Evolutionary conservation across 2,888 invertebrate species (phyloP), one percentile per base, ranked within the genome.

Genomic region (Gnatocerus cornutus): DNA sequence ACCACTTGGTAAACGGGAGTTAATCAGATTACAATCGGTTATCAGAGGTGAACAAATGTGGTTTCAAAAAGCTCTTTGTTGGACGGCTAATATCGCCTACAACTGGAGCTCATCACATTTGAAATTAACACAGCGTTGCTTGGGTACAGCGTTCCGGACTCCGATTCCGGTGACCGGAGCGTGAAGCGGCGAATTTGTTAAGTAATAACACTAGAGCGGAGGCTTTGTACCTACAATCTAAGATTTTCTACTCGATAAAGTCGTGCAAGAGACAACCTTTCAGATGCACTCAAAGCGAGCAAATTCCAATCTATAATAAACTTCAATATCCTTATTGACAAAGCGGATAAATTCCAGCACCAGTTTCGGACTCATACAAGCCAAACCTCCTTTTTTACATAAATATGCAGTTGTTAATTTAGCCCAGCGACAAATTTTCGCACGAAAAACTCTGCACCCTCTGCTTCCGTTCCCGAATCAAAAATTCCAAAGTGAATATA

Each of bases 21-120:
- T 43, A 55, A 68, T 62, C 61, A 48, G 68, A 46, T 61, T 55
- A 62, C 12, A 12, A 61, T 53, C 29, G 55, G 62, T 68, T 68
- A 45, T 61, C 45, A 43, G 30, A 14, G 45, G 41, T 7, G 33
- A n/a, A 33, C n/a, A 7, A 43, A 12, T 10, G 14, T 33, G 33
- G 7, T 33, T 33, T 33, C 33, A 33, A 33, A 33, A 33, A 33
- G 9, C 33, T 6, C 33, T 9, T 33, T 33, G 33, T 33, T n/a
- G 9, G n/a, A 33, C 21, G 4, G 21, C 21, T 21, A 21, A 21
- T 21, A 21, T 21, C 1, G 6, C 7, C 9, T 33, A 7, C 9
- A 33, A 33, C 33, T 33, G 33, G 9, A 7, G 33, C 33, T 4
- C 33, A 46, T 46, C 46, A 8, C 46, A 46, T 46, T 46, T 58